These are phyloP conservation scores for Darevskia mixta DNA, from an alignment of 2,797 vertebrate genomes.

Conservation along the genomic window DNA sequence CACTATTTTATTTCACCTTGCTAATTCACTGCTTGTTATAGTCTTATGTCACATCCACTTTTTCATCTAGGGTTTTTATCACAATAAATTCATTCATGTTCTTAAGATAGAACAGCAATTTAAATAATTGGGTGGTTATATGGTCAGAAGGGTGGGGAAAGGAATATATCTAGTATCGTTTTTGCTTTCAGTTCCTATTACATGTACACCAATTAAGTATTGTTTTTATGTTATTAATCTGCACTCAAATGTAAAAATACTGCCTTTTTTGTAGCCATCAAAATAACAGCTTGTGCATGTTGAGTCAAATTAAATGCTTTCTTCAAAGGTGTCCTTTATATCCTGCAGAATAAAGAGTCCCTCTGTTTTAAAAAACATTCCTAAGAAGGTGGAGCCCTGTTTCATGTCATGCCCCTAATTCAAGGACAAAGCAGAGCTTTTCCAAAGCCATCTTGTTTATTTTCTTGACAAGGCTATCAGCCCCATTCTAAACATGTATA, in stretches of 20 bases:
- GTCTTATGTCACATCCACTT: background rate
- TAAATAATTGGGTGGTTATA: conserved; percentile 2
- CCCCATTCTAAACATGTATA: background rate
- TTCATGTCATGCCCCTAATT: background rate
- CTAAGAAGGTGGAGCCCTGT: too few relatives aligned
- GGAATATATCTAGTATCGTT: background rate
- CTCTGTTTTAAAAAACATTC: background rate
- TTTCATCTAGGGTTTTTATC: background rate
- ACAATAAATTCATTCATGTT: background rate
- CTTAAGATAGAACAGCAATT: background rate
- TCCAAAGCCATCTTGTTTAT: background rate
- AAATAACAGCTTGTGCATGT: conserved; percentile 32
- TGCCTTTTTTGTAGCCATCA: conserved; percentile 14
- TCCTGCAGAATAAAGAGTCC: conserved; percentile 1
- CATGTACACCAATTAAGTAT: conserved; percentile 5
- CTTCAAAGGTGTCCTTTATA: conserved; percentile 31
- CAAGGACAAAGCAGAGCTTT: background rate
- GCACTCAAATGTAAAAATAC: background rate
- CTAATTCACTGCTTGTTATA: background rate
- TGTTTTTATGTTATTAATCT: conserved; percentile 4
- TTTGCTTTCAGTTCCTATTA: background rate
- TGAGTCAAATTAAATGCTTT: conserved; percentile 30
- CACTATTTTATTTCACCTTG: background rate
- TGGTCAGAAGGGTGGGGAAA: background rate
- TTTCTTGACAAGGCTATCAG: background rate